Base-by-base conservation (phyloP, 2,797 vertebrate species). In the Denticeps clupeoides region DNA sequence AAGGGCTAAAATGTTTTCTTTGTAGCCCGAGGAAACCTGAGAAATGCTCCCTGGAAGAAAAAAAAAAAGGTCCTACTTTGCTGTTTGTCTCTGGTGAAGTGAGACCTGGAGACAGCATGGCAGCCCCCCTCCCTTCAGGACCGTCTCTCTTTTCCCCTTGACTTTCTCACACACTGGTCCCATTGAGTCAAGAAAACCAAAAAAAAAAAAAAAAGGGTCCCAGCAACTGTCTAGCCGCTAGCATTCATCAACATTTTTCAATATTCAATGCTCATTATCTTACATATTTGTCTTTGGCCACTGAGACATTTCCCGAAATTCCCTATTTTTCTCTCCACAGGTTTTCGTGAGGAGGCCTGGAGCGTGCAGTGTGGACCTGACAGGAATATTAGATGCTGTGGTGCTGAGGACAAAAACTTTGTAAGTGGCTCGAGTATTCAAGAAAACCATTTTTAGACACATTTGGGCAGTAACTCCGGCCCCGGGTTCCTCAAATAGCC, bases 1-100 rank as follows among this genome's bases (percentile, higher is more conserved):
- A 58, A 59, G 60, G 58, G 63, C 67, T 77, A 78, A 82, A 83
- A 80, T 82, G 73, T 84, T 84, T 86, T 83, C 80, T 82, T 84
- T 83, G 73, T 75, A 67, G 73, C 68, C 67, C 61, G 67, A 75
- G 64, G 80, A 81, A 83, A 79, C 70, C 68, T 49, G 65, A 78
- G 78, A 77, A 80, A 72, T 65, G 60, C 68, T 76, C 65, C 63
- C 58, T 54, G 52, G 49, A 75, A 65, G 31, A 33, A 31, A 33
- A 31, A 15, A 27, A 11, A 4, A n/a, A 23, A 24, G 4, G 23
- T 57, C 49, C 26, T 53, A 63, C 55, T 67, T 59, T 44, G 51
- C 45, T 29, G 28, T 54, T 50, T 60, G 48, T 27, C 26, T 61
- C 58, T 45, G 60, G 45, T 51, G 55, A 45, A 55, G 52, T 15